A percentile compares a stretch with the other conserved stretches of the same genome.
Conservation (phyloP, 2,113 vertebrate species). For the Hoplias malabaricus region DNA sequence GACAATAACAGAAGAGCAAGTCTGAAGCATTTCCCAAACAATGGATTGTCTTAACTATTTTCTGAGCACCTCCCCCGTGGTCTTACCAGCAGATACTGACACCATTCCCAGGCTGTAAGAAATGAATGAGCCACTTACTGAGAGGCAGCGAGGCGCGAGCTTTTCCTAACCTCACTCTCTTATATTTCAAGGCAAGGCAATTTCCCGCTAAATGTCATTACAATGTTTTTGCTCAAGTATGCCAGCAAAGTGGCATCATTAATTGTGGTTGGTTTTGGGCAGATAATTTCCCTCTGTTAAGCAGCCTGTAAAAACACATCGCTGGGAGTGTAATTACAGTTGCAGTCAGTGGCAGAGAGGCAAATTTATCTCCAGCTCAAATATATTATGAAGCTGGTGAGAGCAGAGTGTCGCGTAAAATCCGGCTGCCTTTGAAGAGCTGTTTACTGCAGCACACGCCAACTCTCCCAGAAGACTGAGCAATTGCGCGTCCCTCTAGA, state of each 20-base stretch:
- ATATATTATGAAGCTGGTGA: constrained; percentile 60
- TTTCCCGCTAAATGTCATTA: constrained; percentile 75
- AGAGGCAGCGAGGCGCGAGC: constrained; percentile 58
- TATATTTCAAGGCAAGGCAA: constrained; percentile 70
- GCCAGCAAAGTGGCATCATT: constrained; percentile 74
- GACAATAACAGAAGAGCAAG: background rate
- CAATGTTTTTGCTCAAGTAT: constrained; percentile 65
- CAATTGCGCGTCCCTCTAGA: constrained; percentile 6
- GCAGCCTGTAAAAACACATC: constrained; percentile 77
- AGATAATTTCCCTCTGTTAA: constrained; percentile 77
- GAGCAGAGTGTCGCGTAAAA: constrained; percentile 52
- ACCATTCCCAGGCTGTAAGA: constrained; percentile 12
- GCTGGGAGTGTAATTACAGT: constrained; percentile 73
- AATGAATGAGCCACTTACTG: constrained; percentile 32
- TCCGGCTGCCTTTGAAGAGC: constrained; percentile 62
- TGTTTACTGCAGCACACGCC: constrained; percentile 46
- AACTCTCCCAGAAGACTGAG: constrained; percentile 53
- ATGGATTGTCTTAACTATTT: background rate
- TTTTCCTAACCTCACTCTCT: constrained; percentile 59
- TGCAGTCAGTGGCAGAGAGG: constrained; percentile 63
- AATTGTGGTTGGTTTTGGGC: constrained; percentile 77
- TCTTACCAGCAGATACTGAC: background rate
- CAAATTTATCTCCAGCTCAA: constrained; percentile 70
- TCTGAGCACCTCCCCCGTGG: background rate
- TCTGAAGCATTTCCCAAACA: background rate